Conservation (phyloP, 1,140 invertebrate species). For the Drosophila simulans region DNA sequence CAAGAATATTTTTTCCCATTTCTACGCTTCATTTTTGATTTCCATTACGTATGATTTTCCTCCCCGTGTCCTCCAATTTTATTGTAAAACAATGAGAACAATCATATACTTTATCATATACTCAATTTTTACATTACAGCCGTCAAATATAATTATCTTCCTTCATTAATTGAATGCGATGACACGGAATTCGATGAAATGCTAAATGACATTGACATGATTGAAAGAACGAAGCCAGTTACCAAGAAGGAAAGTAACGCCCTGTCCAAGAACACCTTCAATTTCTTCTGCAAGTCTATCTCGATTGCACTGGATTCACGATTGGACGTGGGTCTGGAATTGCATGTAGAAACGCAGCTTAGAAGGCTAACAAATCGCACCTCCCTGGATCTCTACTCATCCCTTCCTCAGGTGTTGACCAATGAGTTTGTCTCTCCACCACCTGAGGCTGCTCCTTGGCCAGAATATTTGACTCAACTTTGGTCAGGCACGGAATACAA, state of each 20-base stretch:
- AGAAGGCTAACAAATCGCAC: slow-evolving; percentile 87
- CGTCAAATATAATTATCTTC: slow-evolving; percentile 85
- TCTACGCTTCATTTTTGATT: slow-evolving; percentile 18
- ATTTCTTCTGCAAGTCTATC: slow-evolving; percentile 85
- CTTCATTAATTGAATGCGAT: slow-evolving; percentile 89
- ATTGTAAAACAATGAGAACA: not conserved
- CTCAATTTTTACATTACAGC: slow-evolving; percentile 39
- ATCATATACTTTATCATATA: not conserved
- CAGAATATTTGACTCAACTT: slow-evolving; percentile 79
- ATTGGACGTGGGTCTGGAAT: slow-evolving; percentile 90
- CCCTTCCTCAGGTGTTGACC: slow-evolving; percentile 85
- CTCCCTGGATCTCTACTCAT: slow-evolving; percentile 78
- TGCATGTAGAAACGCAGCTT: slow-evolving; percentile 89
- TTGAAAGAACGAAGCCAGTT: slow-evolving; percentile 86
- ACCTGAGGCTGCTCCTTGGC: slow-evolving; percentile 84
- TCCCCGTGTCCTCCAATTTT: not conserved
- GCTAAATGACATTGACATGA: slow-evolving; percentile 88
- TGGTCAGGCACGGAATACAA: slow-evolving; percentile 83
- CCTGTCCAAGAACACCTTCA: slow-evolving; percentile 74
- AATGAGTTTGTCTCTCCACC: slow-evolving; percentile 78
- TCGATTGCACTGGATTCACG: slow-evolving; percentile 91
- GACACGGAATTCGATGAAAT: slow-evolving; percentile 90
- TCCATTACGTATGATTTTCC: slow-evolving; percentile 4
- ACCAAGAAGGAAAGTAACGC: slow-evolving; percentile 77
- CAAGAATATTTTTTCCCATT: not conserved